Evolutionary conservation across 2,113 vertebrate genomes (phyloP).

Genomic region (Myotis lucifugus): DNA sequence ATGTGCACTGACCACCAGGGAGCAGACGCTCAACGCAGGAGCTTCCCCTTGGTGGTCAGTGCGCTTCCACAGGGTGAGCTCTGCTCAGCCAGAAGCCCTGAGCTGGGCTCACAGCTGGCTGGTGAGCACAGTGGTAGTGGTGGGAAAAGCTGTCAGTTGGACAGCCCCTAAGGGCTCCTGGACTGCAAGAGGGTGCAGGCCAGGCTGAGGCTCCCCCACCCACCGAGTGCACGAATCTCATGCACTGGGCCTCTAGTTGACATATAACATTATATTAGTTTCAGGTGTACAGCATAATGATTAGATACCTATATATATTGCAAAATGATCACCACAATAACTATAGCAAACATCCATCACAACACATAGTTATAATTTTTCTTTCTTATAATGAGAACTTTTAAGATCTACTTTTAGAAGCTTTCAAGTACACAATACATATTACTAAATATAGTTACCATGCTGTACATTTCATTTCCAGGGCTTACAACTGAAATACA

Average conservation of each 20-base stretch:
- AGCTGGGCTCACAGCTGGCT: too few species aligned
- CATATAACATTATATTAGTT: background rate
- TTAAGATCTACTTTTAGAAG: background rate
- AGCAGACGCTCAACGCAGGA: too few species aligned
- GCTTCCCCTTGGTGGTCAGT: too few species aligned
- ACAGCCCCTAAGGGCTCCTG: too few species aligned
- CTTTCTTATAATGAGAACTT: background rate
- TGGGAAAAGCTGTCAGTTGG: too few species aligned
- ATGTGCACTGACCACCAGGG: too few species aligned
- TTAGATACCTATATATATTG: background rate
- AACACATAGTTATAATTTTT: background rate
- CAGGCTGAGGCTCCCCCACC: too few species aligned
- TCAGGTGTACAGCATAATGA: background rate
- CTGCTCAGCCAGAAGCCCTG: too few species aligned
- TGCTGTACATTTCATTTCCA: background rate
- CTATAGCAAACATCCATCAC: background rate
- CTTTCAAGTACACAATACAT: background rate
- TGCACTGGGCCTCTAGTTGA: background rate
- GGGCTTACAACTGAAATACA: background rate
- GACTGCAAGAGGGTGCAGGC: too few species aligned
- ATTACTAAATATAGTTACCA: background rate
- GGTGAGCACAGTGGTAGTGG: too few species aligned
- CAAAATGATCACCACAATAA: background rate
- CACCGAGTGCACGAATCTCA: too few species aligned
- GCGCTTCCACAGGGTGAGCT: too few species aligned